Conservation (phyloP, 2,797 vertebrate genomes). For the Pseudochirops corinnae region DNA sequence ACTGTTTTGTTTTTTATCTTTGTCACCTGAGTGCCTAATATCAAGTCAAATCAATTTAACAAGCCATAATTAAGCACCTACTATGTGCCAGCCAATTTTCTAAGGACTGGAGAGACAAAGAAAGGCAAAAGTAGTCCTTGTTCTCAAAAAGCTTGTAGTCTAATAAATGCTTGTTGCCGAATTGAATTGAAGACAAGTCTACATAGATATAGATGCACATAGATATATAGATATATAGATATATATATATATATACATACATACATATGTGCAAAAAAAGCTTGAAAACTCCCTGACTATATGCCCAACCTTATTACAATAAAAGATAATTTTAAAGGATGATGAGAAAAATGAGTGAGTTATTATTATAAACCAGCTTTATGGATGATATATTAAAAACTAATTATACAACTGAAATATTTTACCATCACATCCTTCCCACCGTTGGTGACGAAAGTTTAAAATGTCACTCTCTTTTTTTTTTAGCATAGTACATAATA, state of each 20-base stretch:
- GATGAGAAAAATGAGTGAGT: neutral
- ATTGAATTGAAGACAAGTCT: neutral
- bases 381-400: neutral
- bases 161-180: neutral
- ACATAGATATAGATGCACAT: neutral
- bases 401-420: neutral
- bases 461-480: neutral
- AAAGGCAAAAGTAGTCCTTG: neutral
- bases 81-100: neutral
- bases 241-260: too few species aligned
- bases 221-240: too few species aligned
- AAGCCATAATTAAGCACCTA: neutral
- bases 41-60: neutral
- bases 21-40: neutral
- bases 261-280: neutral
- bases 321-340: neutral
- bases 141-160: neutral
- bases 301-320: slow-evolving; percentile 27
- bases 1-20: neutral
- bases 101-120: neutral
- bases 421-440: slow-evolving; percentile 5
- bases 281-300: neutral
- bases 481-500: neutral
- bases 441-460: neutral
- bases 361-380: neutral